These are phyloP conservation scores for Platysternon megacephalum DNA, from an alignment of 2,113 vertebrate species.

Conservation along the genomic window DNA sequence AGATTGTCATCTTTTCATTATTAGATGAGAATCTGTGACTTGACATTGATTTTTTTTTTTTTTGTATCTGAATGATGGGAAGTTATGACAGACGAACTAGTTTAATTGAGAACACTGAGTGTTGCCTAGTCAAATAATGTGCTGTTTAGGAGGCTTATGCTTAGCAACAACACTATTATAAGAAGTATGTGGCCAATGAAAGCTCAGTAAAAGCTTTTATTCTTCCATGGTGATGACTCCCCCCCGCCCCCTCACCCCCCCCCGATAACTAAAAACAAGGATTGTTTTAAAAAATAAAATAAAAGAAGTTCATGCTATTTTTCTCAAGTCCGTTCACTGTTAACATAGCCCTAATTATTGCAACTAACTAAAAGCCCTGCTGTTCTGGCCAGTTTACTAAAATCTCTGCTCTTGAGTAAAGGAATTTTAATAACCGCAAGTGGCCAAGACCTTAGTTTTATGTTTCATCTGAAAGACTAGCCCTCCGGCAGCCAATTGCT, in stretches of 20 bases:
- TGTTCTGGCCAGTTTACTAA: background rate
- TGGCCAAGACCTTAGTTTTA: background rate
- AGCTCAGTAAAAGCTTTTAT: background rate
- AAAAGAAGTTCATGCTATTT: background rate
- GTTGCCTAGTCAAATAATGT: background rate
- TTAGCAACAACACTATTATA: background rate
- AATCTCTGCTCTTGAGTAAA: background rate
- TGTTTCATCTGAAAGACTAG: background rate
- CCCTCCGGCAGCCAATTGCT: background rate
- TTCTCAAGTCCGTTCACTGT: background rate
- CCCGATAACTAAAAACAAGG: background rate
- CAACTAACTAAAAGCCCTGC: background rate
- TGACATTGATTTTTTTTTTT: background rate
- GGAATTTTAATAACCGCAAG: background rate
- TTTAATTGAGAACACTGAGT: background rate
- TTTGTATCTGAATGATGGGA: background rate
- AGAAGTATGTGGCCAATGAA: background rate
- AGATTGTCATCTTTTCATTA: background rate
- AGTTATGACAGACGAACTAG: background rate
- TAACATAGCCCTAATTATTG: background rate
- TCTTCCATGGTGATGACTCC: background rate
- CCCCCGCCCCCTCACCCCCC: too few species aligned
- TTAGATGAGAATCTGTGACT: background rate
- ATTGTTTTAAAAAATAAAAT: too few species aligned
- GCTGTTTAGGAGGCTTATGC: background rate